phyloP scores from a whole-genome alignment of 1,140 invertebrate species.

The Panulirus ornatus region DNA sequence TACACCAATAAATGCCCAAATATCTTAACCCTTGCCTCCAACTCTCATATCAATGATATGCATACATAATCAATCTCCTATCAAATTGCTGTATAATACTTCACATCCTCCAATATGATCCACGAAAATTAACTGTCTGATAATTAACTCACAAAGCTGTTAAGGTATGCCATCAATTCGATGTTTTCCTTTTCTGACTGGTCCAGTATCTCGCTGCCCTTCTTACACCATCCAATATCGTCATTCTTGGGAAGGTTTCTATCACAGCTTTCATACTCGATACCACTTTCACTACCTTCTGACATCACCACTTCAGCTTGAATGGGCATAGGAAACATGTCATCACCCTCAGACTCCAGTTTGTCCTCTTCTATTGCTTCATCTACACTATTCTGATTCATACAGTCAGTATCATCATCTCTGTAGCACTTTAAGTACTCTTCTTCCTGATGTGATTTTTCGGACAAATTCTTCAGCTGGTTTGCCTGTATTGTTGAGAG shows the following conservation, averaged over 20 bases:
- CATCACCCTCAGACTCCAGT: conserved; percentile 51
- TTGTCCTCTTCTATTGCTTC: conserved; percentile 48
- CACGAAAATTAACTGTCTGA: neutral
- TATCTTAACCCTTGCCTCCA: no score
- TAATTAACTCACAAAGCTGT: conserved; percentile 68
- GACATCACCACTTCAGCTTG: conserved; percentile 75
- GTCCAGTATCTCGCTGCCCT: conserved; percentile 43
- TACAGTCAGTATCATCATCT: neutral
- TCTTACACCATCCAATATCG: conserved; percentile 40
- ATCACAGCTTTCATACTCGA: conserved; percentile 46
- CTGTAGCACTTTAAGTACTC: neutral
- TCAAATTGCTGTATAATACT: no score
- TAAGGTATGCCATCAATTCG: conserved; percentile 65
- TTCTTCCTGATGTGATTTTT: neutral
- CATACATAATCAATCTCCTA: no score
- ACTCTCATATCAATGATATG: no score
- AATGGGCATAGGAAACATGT: conserved; percentile 67
- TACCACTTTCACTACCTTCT: conserved; percentile 71
- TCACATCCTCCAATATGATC: no score
- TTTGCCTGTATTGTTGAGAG: conserved; percentile 45
- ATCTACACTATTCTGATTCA: conserved; percentile 19
- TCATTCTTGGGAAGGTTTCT: neutral
- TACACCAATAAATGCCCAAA: no score
- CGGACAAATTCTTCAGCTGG: conserved; percentile 1
- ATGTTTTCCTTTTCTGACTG: conserved; percentile 61